Evolutionary conservation across 2,113 vertebrate genomes (phyloP).

Genomic region (Brienomyrus longianalis): DNA sequence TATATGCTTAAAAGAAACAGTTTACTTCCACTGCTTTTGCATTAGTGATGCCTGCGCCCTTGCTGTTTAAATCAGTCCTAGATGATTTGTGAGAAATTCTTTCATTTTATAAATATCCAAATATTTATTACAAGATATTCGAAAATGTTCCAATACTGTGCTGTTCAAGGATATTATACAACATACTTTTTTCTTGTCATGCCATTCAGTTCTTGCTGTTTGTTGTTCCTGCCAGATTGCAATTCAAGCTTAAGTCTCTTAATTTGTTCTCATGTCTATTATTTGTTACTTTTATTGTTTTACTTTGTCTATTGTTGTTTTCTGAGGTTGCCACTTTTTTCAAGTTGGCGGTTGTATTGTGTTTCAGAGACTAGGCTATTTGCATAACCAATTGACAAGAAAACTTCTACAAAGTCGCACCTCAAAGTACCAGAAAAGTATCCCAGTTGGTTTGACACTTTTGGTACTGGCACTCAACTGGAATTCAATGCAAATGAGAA

Average conservation of each 20-base stretch:
- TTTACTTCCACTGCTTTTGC: not conserved
- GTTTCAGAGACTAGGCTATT: not conserved
- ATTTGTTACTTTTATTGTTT: not conserved
- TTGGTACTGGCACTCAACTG: not conserved
- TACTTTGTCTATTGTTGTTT: not conserved
- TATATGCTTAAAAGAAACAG: not conserved
- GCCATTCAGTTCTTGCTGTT: not conserved
- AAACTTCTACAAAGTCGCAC: not conserved
- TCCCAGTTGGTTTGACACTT: not conserved
- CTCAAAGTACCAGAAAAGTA: not conserved
- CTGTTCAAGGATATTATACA: not conserved
- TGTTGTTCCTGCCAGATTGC: not conserved
- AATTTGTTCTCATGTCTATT: not conserved
- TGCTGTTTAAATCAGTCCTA: not conserved
- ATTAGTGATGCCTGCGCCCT: not conserved
- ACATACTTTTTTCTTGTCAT: not conserved
- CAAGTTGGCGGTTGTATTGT: not conserved
- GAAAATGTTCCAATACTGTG: not conserved
- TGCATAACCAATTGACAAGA: not conserved
- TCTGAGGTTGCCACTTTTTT: not conserved
- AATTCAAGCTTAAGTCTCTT: not conserved
- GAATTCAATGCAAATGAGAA: not conserved
- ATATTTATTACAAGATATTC: not conserved
- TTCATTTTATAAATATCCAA: not conserved
- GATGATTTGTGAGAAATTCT: not conserved